Base-by-base conservation (phyloP, 2,797 vertebrate species). In the Labroides dimidiatus region DNA sequence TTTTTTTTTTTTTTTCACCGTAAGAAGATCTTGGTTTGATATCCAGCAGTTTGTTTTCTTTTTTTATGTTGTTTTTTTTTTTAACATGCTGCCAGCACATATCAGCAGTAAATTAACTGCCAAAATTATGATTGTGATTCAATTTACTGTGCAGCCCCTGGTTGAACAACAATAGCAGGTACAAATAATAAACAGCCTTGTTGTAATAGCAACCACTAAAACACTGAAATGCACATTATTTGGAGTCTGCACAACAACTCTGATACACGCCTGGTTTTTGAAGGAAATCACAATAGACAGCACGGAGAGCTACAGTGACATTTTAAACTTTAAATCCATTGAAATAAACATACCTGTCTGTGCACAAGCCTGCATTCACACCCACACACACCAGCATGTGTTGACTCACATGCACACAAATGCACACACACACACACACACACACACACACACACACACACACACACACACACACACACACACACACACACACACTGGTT, bases 251-350 rank as follows among this genome's bases (percentile, higher is more conserved):
- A 70, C 47, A 44, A 56, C 63, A 72, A 73, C 75, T 52, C 27
- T 33, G 50, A 52, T 17, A 52, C 15, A 52, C 24, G 10, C 21
- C 17, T 15, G 70, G 57, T 50, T 54, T 82, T 66, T 77, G 77
- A 83, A 58, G 67, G 23, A 61, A 58, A 78, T 76, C 65, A 47
- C 43, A 65, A 49, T 45, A 70, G 65, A 84, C 69, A 79, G 59
- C 75, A 50, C 47, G 37, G 51, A 75, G 62, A 75, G 59, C 63
- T 48, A 17, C 47, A 4, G 30, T 52, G 41, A 78, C 77, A 68
- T 66, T 65, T 66, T 62, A 44, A 21, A 37, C 60, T 69, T 54
- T 64, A 54, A 71, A 71, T 53, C 50, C 56, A 75, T 59, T 73
- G 24, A 64, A 77, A 72, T 60, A 75, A 54, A 62, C 51, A 55